A percentile compares a stretch with the other conserved stretches of the same genome.
phyloP scores from a whole-genome alignment of 2,113 vertebrate genomes.

The Neodon shergylaensis region DNA sequence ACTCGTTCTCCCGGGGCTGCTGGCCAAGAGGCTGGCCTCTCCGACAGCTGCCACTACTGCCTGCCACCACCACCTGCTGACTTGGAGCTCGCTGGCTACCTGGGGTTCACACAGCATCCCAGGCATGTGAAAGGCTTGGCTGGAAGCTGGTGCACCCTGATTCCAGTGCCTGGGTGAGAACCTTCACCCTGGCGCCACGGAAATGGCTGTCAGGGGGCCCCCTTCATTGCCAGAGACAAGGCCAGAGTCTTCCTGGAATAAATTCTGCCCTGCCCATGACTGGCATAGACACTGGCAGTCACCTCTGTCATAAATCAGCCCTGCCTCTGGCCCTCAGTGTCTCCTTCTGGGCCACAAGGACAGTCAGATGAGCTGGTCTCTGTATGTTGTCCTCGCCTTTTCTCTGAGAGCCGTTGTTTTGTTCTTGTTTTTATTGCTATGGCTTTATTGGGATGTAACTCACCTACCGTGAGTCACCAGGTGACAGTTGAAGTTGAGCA shows the following conservation, averaged over 20 bases:
- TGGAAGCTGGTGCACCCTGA: conserved; percentile 78
- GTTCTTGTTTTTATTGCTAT: neutral
- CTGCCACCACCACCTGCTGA: conserved; percentile 61
- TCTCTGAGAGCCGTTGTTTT: neutral
- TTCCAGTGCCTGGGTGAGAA: conserved; percentile 70
- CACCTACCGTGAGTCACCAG: neutral
- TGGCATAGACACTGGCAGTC: neutral
- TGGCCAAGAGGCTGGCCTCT: conserved; percentile 77
- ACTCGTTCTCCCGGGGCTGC: conserved; percentile 81
- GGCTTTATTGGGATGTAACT: neutral
- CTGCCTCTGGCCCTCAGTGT: neutral
- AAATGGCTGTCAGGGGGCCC: conserved; percentile 71
- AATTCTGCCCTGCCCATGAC: conserved; percentile 10
- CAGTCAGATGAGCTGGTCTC: neutral
- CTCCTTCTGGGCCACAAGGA: neutral
- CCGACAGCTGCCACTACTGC: conserved; percentile 62
- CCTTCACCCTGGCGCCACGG: conserved; percentile 69
- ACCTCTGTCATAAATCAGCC: neutral
- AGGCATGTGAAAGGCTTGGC: conserved; percentile 83
- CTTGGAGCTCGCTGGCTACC: conserved; percentile 69
- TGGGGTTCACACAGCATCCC: conserved; percentile 45
- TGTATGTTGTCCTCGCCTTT: neutral
- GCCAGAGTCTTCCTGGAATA: conserved; percentile 76
- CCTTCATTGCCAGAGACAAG: conserved; percentile 79
- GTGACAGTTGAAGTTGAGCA: neutral